Conservation (phyloP, 2,888 invertebrate genomes). For the Mesochorus sp. region DNA sequence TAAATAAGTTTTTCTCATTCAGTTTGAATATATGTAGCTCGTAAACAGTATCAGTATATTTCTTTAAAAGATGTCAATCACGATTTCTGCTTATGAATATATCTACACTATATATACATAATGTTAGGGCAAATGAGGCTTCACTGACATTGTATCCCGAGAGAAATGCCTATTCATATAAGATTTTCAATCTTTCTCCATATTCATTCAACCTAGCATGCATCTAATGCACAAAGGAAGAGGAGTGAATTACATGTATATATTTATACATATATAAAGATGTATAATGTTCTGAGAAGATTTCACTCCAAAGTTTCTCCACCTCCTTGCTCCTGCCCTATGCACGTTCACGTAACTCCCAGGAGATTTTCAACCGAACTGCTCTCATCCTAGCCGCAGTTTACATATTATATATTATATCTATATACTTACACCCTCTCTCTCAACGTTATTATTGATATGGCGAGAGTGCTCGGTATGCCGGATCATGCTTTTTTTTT, state of each 20-base stretch:
- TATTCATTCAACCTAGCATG: slow-evolving; percentile 7
- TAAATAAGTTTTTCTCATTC: slow-evolving; percentile 16
- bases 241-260: not conserved
- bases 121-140: slow-evolving; percentile 3
- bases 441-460: slow-evolving; percentile 1
- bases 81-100: slow-evolving; percentile 28
- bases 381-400: not conserved
- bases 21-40: slow-evolving; percentile 27
- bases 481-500: not conserved
- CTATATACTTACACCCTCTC: not conserved
- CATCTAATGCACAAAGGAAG: not conserved
- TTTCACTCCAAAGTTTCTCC: slow-evolving; percentile 37
- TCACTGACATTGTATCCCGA: slow-evolving; percentile 20
- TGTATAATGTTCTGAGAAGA: slow-evolving; percentile 38
- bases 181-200: slow-evolving; percentile 1
- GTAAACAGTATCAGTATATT: slow-evolving; percentile 7
- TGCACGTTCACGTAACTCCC: slow-evolving; percentile 30
- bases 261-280: not conserved
- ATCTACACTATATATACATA: slow-evolving; percentile 12
- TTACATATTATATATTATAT: not conserved
- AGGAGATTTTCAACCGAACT: slow-evolving; percentile 31
- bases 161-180: slow-evolving; percentile 29
- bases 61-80: slow-evolving; percentile 52
- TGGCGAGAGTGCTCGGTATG: not conserved
- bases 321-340: slow-evolving; percentile 10